Base-by-base conservation (phyloP, 2,113 vertebrate species). In the Tenrec ecaudatus region DNA sequence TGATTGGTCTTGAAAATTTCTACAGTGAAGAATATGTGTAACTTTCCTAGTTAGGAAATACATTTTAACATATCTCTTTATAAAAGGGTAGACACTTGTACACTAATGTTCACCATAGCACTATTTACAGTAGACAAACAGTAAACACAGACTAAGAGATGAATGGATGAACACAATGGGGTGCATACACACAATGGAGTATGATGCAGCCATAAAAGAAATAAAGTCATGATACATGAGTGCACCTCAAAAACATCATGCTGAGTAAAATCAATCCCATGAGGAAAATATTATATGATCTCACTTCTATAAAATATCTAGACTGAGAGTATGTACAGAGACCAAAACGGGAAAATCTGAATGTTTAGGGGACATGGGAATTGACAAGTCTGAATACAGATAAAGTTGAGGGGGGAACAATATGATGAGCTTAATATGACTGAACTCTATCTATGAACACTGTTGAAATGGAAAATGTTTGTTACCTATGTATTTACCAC, bases 1-100 rank as follows among this genome's bases (percentile, higher is more conserved):
- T 76, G 90, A 40, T 82, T 86, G 94, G 77, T 93, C 33, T 86
- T 86, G n/a, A 40, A 92, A 96, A 84, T 64, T 75, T 84, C 43
- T 66, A 84, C 17, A 86, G 38, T 62, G 22, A 62, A 58, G 38
- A 79, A 94, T 88, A 33, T 76, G 16, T 73, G 3, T 12, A 92
- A 53, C 3, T 33, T 85, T 83, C 53, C 47, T 20, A 73, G 83
- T 66, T 33, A 86, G 22, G 77, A 95, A 90, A 92, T 40, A 64
- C 25, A 69, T 71, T 53, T 78, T 60, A 22, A 88, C 80, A 82
- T 87, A 83, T 12, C 75, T 94, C n/a, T 16, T 90, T 79, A 62
- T 31, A 71, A 31, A 20, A 33, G 68, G 68, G 31, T 3, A 71
- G n/a, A 71, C 14, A 71, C 14, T 33, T 71, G 29, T 71, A 71